Base-by-base conservation (phyloP, 2,888 invertebrate species). In the Gari tellinella region DNA sequence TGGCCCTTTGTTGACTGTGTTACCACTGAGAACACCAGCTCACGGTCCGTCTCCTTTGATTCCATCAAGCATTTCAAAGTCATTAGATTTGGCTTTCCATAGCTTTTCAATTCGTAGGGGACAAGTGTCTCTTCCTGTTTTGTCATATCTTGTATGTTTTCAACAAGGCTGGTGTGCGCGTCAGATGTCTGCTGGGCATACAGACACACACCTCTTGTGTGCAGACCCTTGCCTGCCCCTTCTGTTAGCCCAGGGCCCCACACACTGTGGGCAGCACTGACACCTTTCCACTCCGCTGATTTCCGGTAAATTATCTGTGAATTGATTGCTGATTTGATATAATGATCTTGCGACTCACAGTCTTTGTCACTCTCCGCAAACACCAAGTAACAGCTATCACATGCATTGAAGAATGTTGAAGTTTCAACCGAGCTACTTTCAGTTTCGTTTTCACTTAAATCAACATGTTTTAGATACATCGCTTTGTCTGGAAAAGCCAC, bases 231-330 rank as follows among this genome's bases (percentile, higher is more conserved):
- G 4, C 10, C 31, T 10, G 31, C 31, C 5, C 5, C 31, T 31
- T 31, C 31, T 31, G 31, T 31, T 7, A 10, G 31, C 4, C 10
- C 5, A 31, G 31, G 10, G 10, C 4, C 31, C 31, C 31, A 31
- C 5, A 31, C 31, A n/a, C 46, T 31, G 25, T 64, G 64, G n/a
- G 66, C 51, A 19, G 52, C 26, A 38, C 31, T 58, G 7, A 48
- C 23, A 31, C 37, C 31, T 7, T 19, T 56, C 69, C 65, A 70
- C 31, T 31, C 31, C 19, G 49, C 15, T 31, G 31, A 31, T 48
- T 67, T 26, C 55, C 72, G 53, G 57, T 68, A 76, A 21, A 64
- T 41, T 21, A 19, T 19, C 19, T 76, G 67, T n/a, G 72, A 43
- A 7, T 60, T 45, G 21, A 67, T 46, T 1, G 76, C 70, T 0